A percentile compares a stretch with the other conserved stretches of the same genome.
These are phyloP conservation scores for Typhlichthys subterraneus DNA, from an alignment of 2,797 vertebrate species.

Conservation along the genomic window DNA sequence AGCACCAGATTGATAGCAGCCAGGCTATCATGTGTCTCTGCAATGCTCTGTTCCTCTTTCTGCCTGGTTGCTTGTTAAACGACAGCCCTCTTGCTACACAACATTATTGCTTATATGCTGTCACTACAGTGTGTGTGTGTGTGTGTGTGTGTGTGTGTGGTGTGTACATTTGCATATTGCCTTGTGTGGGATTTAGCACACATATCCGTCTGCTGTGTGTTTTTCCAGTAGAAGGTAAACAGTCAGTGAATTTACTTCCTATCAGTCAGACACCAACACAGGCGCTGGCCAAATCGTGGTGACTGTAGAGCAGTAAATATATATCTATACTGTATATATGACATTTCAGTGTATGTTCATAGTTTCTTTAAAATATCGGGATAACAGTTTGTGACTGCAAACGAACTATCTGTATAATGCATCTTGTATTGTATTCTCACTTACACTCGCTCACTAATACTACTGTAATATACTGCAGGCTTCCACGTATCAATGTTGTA, in stretches of 20 bases:
- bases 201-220: constrained; percentile 18
- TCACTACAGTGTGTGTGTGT: constrained; percentile 21
- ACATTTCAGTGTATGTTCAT: too few relatives aligned
- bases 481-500: constrained; percentile 29
- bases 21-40: constrained; percentile 36
- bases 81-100: constrained; percentile 63
- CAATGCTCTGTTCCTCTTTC: constrained; percentile 53
- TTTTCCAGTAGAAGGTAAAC: constrained; percentile 51
- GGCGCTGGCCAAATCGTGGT: constrained; percentile 35
- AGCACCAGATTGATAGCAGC: too few relatives aligned
- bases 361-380: too few relatives aligned
- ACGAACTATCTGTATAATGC: too few relatives aligned
- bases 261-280: constrained; percentile 56
- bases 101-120: constrained; percentile 42
- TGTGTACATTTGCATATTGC: constrained; percentile 11
- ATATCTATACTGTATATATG: too few relatives aligned
- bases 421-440: too few relatives aligned
- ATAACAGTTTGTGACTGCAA: too few relatives aligned
- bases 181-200: constrained; percentile 13
- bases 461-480: background rate
- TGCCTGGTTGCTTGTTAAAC: constrained; percentile 59
- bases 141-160: background rate
- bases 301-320: constrained; percentile 17
- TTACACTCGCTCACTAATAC: background rate
- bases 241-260: constrained; percentile 47